Base-by-base conservation (phyloP, 2,797 vertebrate species). In the Microctenopoma steveboyesi region DNA sequence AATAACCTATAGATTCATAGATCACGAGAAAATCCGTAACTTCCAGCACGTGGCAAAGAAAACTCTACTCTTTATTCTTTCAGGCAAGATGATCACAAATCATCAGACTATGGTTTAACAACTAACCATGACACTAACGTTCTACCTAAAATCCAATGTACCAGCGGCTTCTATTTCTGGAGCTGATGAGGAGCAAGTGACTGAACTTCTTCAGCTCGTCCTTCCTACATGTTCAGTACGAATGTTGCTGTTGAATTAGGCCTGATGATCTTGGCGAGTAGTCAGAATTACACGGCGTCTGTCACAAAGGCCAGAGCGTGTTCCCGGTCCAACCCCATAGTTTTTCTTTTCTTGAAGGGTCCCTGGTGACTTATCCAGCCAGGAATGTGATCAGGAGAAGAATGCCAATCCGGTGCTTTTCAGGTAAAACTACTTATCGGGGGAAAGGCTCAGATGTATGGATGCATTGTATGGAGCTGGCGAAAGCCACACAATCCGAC, bases 401-500 rank as follows among this genome's bases (percentile, higher is more conserved):
- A 66, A 72, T 35, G 57, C 52, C 2, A 7, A 71, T 74, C 65
- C 45, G 30, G 50, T 72, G 75, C 48, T 60, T 57, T 69, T 63
- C 55, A 53, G 65, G 62, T 64, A 72, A 75, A 83, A 61, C 78
- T 58, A 64, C 74, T 85, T 28, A 76, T 78, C 52, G 39, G 62
- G 49, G 56, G 6, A 2, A 16, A 10, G 4, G 59, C 54, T 35
- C 0, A 10, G 69, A 70, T 81, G 78, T 67, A 71, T 65, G 75
- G 76, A 67, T 48, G 78, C 57, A 30, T 78, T 82, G 83, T 78
- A 60, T 43, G 65, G 66, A 69, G 74, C 74, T 37, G 64, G 77
- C 46, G 2, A 40, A 76, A 50, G 68, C 74, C 51, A 63, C 71
- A 78, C 76, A 82, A 76, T 82, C 79, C 52, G 47, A 78, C 79